Conservation (phyloP, 1,140 invertebrate genomes). For the Zaprionus davidi region DNA sequence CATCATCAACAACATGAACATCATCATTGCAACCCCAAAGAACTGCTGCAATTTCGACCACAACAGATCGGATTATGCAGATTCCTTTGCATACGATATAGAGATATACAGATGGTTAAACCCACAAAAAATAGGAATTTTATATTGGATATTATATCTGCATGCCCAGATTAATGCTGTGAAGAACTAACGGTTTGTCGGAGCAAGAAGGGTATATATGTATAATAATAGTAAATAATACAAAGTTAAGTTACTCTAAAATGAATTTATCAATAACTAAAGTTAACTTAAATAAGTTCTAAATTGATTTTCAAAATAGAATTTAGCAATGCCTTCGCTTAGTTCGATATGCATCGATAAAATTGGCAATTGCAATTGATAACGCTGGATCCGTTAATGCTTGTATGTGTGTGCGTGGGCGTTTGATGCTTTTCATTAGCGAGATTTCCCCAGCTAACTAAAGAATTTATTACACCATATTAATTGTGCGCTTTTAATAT, state of each 20-base stretch:
- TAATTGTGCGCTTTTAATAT: conserved; percentile 4
- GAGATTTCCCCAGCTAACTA: not conserved
- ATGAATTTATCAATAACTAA: not conserved
- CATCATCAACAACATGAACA: conserved; percentile 11
- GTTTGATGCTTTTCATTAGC: not conserved
- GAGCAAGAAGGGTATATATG: not conserved
- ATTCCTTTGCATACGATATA: conserved; percentile 1
- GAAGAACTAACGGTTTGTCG: not conserved
- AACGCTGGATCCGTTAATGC: too few relatives aligned
- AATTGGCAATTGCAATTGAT: not conserved
- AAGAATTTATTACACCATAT: conserved; percentile 2
- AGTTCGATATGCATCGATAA: conserved; percentile 1
- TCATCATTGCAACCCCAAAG: not conserved
- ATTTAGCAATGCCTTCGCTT: not conserved
- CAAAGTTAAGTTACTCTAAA: not conserved
- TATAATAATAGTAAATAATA: not conserved
- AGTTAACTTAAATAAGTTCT: not conserved
- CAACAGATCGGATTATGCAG: conserved; percentile 38
- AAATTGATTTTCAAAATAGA: not conserved
- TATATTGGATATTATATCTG: conserved; percentile 3
- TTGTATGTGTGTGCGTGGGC: not conserved
- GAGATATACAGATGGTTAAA: not conserved
- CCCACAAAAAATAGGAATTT: not conserved
- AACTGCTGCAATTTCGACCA: conserved; percentile 24
- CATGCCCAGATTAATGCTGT: not conserved